Evolutionary conservation across 2,888 invertebrate genomes (phyloP).

Genomic region (Sylvicola cinctus): DNA sequence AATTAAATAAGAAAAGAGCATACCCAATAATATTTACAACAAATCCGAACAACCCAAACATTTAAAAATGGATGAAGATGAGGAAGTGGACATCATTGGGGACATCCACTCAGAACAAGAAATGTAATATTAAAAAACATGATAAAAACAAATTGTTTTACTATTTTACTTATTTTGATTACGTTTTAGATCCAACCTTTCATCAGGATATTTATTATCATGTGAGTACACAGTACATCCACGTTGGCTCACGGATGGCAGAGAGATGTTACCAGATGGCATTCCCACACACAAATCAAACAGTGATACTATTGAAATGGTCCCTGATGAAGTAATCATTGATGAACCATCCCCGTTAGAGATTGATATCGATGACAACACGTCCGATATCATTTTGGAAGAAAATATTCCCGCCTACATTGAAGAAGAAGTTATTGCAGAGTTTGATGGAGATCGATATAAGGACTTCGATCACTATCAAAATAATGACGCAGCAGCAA

Average conservation of each 20-base stretch:
- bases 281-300: constrained; percentile 8
- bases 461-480: background rate
- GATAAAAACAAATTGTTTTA: background rate
- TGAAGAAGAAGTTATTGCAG: constrained; percentile 15
- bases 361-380: constrained; percentile 5
- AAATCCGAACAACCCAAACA: too few species aligned
- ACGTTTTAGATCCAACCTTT: constrained; percentile 9
- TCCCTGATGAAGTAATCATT: constrained; percentile 9
- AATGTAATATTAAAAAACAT: constrained; percentile 29
- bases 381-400: constrained; percentile 25
- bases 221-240: constrained; percentile 41
- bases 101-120: constrained; percentile 43
- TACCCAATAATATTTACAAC: too few species aligned
- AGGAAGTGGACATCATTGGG: constrained; percentile 51
- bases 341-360: constrained; percentile 8
- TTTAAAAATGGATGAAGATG: constrained; percentile 37
- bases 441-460: constrained; percentile 5
- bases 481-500: background rate
- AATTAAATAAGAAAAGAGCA: too few species aligned
- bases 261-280: constrained; percentile 9
- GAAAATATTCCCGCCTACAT: constrained; percentile 32
- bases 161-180: background rate
- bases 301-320: constrained; percentile 8
- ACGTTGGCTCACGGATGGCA: constrained; percentile 39
- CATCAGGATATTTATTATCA: constrained; percentile 26